Evolutionary conservation across 2,797 vertebrate species (phyloP).

Genomic region (Sebastes hopkinsi): DNA sequence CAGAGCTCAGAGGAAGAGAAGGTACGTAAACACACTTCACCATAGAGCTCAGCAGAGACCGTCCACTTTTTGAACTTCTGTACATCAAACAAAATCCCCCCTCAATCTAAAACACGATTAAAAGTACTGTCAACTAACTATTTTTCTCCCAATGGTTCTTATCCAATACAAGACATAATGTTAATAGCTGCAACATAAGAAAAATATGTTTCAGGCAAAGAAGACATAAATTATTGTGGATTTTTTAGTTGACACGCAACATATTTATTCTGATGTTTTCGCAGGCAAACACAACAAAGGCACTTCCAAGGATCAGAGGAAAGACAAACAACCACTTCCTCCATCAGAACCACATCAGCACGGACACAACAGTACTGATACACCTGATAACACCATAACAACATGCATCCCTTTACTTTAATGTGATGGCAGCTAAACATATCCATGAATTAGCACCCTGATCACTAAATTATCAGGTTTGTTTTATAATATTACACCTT

Average conservation of each 20-base stretch:
- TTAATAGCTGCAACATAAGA: background rate
- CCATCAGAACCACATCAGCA: slow-evolving; percentile 23
- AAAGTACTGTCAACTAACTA: no score
- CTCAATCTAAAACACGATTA: no score
- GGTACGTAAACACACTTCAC: slow-evolving; percentile 13
- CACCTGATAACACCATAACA: slow-evolving; percentile 5
- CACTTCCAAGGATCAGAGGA: slow-evolving; percentile 32
- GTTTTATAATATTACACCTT: no score
- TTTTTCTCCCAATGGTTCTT: background rate
- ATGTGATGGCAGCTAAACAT: background rate
- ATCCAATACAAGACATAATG: background rate
- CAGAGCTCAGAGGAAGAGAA: slow-evolving; percentile 54
- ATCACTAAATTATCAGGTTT: background rate
- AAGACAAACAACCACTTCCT: slow-evolving; percentile 7
- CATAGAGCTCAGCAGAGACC: background rate
- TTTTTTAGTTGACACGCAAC: background rate
- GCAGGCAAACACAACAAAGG: slow-evolving; percentile 56
- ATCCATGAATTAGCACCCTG: background rate
- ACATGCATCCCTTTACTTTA: background rate
- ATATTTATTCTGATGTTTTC: slow-evolving; percentile 11
- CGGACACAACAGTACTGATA: background rate
- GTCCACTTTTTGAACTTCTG: background rate
- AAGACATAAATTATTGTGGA: background rate
- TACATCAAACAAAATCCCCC: no score
- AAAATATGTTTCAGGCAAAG: background rate